phyloP scores from a whole-genome alignment of 2,797 vertebrate genomes.

The Menidia menidia region DNA sequence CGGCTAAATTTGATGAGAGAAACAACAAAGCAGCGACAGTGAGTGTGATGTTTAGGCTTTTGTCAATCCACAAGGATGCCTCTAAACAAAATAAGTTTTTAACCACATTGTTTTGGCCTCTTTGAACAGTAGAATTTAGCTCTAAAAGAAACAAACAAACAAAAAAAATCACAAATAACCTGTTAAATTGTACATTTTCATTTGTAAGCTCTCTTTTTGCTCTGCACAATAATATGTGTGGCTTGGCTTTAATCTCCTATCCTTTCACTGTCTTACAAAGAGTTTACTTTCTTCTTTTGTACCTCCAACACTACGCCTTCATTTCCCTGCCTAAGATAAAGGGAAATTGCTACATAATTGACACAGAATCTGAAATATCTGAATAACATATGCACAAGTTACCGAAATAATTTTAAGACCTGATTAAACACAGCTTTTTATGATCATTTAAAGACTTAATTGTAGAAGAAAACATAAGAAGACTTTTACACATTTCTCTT shows the following conservation, averaged over 20 bases:
- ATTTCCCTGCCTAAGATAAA: background rate
- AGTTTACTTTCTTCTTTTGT: background rate
- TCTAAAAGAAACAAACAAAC: background rate
- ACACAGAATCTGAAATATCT: background rate
- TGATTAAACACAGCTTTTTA: background rate
- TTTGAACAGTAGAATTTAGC: background rate
- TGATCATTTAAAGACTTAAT: background rate
- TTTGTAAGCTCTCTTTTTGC: background rate
- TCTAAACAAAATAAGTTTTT: constrained; percentile 1
- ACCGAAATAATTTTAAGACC: too few relatives aligned
- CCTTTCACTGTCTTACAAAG: background rate
- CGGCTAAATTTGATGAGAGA: constrained; percentile 13
- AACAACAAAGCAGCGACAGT: background rate
- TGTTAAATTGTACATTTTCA: background rate
- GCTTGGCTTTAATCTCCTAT: background rate
- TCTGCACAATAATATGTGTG: background rate
- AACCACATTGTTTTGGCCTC: background rate
- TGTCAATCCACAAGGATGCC: constrained; percentile 13
- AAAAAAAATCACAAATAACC: background rate
- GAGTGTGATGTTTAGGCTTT: background rate
- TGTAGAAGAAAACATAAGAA: background rate
- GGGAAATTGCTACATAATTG: too few relatives aligned
- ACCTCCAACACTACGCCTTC: background rate
- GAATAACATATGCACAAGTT: background rate
- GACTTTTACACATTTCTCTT: too few relatives aligned